Evolutionary conservation across 2,797 vertebrate species (phyloP).

Genomic region (Brachyrhaphis roseni): DNA sequence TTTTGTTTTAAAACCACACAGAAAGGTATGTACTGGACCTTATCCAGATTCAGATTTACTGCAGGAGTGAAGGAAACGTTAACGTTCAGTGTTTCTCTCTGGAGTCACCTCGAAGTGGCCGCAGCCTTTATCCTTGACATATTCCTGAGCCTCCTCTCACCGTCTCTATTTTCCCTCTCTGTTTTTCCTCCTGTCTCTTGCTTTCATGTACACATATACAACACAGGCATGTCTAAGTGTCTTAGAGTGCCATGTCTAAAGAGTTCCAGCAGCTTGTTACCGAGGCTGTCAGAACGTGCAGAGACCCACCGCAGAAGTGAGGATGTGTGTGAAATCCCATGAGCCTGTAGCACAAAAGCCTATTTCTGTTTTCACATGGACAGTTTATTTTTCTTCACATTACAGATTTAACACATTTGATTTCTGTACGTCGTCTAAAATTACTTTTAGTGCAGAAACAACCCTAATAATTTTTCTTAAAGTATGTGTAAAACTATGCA

Average conservation of each 20-base stretch:
- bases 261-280: slow-evolving; percentile 75
- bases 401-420: slow-evolving; percentile 5
- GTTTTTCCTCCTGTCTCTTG: slow-evolving; percentile 48
- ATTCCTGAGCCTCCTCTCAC: slow-evolving; percentile 56
- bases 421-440: not conserved
- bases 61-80: slow-evolving; percentile 56
- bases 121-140: slow-evolving; percentile 64
- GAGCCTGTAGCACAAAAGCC: slow-evolving; percentile 58
- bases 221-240: slow-evolving; percentile 65
- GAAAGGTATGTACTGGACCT: slow-evolving; percentile 55
- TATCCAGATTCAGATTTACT: slow-evolving; percentile 70
- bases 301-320: slow-evolving; percentile 75
- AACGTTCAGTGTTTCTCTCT: slow-evolving; percentile 19
- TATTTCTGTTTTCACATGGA: slow-evolving; percentile 30
- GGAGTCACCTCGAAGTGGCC: slow-evolving; percentile 54
- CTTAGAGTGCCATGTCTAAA: slow-evolving; percentile 69
- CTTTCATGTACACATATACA: slow-evolving; percentile 55
- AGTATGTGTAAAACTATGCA: not conserved
- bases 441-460: not conserved
- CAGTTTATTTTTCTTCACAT: slow-evolving; percentile 7
- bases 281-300: slow-evolving; percentile 67
- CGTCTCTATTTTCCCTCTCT: slow-evolving; percentile 53
- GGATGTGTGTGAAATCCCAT: slow-evolving; percentile 73
- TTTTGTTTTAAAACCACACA: slow-evolving; percentile 58
- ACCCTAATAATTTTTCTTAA: not conserved